These are phyloP conservation scores for Trachythela sp. DNA, from an alignment of 64 coral and sea anemone species.

Conservation along the genomic window DNA sequence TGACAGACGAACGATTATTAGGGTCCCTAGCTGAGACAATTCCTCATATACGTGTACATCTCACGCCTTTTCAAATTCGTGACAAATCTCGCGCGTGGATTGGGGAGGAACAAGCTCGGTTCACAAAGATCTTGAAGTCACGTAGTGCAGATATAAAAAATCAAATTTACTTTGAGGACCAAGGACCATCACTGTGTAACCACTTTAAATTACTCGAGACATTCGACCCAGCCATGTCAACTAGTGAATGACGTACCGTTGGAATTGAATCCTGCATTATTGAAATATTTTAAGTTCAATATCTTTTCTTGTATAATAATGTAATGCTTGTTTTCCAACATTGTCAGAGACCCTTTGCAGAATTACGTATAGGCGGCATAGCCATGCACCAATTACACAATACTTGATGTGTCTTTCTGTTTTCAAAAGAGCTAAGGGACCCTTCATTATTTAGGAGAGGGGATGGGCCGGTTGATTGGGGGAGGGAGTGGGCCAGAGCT, in stretches of 20 bases:
- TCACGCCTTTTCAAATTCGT: slow-evolving; percentile 84
- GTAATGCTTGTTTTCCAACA: too few relatives aligned
- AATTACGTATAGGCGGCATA: too few relatives aligned
- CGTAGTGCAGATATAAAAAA: slow-evolving; percentile 73
- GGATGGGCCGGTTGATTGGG: too few relatives aligned
- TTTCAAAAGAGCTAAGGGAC: too few relatives aligned
- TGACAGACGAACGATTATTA: slow-evolving; percentile 88
- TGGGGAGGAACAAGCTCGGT: slow-evolving; percentile 61
- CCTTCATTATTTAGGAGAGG: too few relatives aligned
- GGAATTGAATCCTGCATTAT: too few relatives aligned
- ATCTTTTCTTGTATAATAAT: too few relatives aligned
- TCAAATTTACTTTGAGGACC: slow-evolving; percentile 76
- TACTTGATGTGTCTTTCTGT: too few relatives aligned
- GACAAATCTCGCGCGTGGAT: slow-evolving; percentile 87
- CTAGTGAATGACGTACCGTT: neutral
- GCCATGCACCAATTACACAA: too few relatives aligned
- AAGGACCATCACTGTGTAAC: slow-evolving; percentile 64
- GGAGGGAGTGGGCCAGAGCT: too few relatives aligned
- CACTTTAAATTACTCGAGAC: slow-evolving; percentile 83
- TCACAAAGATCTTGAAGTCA: slow-evolving; percentile 73
- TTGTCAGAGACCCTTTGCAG: too few relatives aligned
- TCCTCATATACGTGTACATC: slow-evolving; percentile 71
- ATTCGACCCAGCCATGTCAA: slow-evolving; percentile 42
- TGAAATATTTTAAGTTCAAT: too few relatives aligned
- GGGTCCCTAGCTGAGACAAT: slow-evolving; percentile 56